Percentiles rank a stretch among this genome's conserved stretches.
Evolutionary conservation across 1,140 invertebrate genomes (phyloP).

Genomic region (Drosophila littoralis): DNA sequence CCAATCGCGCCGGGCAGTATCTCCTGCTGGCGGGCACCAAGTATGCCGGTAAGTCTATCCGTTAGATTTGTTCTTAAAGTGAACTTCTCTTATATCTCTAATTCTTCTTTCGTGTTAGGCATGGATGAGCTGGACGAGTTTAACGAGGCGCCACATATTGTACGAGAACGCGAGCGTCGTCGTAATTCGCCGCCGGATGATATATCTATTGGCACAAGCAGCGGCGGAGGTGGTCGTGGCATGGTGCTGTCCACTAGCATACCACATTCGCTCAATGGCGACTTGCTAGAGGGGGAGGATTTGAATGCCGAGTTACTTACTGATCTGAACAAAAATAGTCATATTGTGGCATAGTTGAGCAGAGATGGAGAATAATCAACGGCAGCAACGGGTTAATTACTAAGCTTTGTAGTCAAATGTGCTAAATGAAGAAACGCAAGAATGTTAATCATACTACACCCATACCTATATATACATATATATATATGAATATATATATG

Average conservation of each 20-base stretch:
- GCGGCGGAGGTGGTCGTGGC: constrained; percentile 46
- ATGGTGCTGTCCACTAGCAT: constrained; percentile 73
- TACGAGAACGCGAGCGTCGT: constrained; percentile 75
- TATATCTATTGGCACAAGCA: constrained; percentile 60
- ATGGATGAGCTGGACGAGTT: constrained; percentile 95
- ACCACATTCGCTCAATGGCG: constrained; percentile 76
- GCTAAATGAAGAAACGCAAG: constrained; percentile 60
- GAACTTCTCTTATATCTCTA: not conserved
- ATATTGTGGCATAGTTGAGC: constrained; percentile 77
- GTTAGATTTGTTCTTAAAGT: not conserved
- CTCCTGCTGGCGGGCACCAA: constrained; percentile 90
- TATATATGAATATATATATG: constrained; percentile 30
- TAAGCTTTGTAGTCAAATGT: constrained; percentile 72
- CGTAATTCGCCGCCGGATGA: constrained; percentile 74
- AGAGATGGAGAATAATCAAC: constrained; percentile 17
- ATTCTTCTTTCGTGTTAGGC: constrained; percentile 78
- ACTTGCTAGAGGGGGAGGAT: constrained; percentile 79
- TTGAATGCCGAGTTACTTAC: constrained; percentile 76
- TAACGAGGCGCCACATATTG: constrained; percentile 93
- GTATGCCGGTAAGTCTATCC: constrained; percentile 85
- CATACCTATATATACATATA: constrained; percentile 17
- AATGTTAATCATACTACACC: constrained; percentile 58
- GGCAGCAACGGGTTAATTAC: constrained; percentile 67
- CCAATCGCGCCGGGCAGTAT: constrained; percentile 95
- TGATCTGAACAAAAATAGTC: constrained; percentile 83